phyloP scores from a whole-genome alignment of 1,140 invertebrate species.

The Platyscapa corneri region DNA sequence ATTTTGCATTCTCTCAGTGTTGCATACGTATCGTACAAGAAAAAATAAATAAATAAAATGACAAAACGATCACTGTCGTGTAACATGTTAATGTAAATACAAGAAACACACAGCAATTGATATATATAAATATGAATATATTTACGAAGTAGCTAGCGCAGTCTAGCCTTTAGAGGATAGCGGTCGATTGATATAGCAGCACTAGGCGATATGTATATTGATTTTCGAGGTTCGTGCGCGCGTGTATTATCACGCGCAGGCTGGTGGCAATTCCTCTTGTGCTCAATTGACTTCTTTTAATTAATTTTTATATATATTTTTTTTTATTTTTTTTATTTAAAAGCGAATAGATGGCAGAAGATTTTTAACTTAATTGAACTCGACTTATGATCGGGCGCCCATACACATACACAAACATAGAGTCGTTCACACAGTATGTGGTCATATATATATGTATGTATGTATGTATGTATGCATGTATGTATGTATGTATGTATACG shows the following conservation, averaged over 20 bases:
- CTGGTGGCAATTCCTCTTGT: conserved; percentile 50
- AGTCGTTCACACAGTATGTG: neutral
- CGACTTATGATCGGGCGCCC: conserved; percentile 24
- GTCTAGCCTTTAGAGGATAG: conserved; percentile 52
- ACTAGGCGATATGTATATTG: conserved; percentile 52
- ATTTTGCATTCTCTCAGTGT: conserved; percentile 52
- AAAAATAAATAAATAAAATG: conserved; percentile 48
- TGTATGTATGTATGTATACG: conserved; percentile 14
- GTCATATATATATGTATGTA: conserved; percentile 10
- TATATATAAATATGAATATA: conserved; percentile 48
- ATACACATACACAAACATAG: neutral
- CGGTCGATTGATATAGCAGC: conserved; percentile 49
- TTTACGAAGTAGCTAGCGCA: conserved; percentile 50
- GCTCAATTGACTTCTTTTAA: conserved; percentile 49
- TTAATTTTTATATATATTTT: conserved; percentile 12
- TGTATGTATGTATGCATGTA: neutral
- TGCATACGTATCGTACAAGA: conserved; percentile 54
- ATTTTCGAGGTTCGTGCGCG: conserved; percentile 46
- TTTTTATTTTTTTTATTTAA: conserved; percentile 36
- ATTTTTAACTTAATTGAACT: conserved; percentile 50
- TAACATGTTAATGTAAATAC: conserved; percentile 63
- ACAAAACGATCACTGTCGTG: conserved; percentile 50
- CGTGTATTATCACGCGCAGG: conserved; percentile 34
- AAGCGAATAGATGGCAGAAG: conserved; percentile 33
- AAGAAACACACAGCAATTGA: conserved; percentile 52